phyloP scores from a whole-genome alignment of 2,113 vertebrate genomes.

The Verasper variegatus region DNA sequence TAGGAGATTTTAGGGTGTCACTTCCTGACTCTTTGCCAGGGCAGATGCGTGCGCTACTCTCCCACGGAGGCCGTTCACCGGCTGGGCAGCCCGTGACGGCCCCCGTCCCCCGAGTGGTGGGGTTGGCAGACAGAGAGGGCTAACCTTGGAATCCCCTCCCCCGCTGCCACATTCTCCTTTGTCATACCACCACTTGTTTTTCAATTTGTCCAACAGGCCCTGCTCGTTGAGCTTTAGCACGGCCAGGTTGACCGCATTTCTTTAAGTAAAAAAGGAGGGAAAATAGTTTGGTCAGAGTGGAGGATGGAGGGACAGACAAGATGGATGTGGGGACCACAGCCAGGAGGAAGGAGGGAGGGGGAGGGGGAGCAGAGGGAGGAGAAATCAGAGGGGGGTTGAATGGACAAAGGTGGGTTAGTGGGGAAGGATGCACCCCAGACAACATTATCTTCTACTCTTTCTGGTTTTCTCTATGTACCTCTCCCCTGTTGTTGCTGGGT shows the following conservation, averaged over 20 bases:
- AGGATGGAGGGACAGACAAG: slow-evolving; percentile 72
- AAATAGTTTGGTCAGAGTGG: slow-evolving; percentile 96
- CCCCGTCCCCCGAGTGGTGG: slow-evolving; percentile 68
- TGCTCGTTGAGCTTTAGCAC: slow-evolving; percentile 99
- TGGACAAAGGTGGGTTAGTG: slow-evolving; percentile 84
- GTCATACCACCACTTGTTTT: slow-evolving; percentile 99
- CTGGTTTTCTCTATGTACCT: neutral
- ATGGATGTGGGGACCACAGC: slow-evolving; percentile 65
- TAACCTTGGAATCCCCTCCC: slow-evolving; percentile 99
- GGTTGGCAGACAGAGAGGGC: slow-evolving; percentile 96
- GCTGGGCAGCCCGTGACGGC: slow-evolving; percentile 84
- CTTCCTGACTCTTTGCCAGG: slow-evolving; percentile 71
- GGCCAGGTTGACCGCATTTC: slow-evolving; percentile 99
- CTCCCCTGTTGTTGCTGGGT: neutral
- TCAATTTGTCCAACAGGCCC: slow-evolving; percentile 99
- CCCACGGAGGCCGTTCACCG: slow-evolving; percentile 64
- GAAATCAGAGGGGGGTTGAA: slow-evolving; percentile 47
- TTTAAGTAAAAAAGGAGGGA: slow-evolving; percentile 89
- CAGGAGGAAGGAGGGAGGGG: slow-evolving; percentile 39
- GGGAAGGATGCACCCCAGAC: slow-evolving; percentile 83
- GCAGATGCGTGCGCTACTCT: slow-evolving; percentile 97
- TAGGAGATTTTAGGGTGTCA: slow-evolving; percentile 21
- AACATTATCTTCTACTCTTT: slow-evolving; percentile 85
- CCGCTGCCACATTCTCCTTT: slow-evolving; percentile 99
- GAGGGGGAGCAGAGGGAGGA: slow-evolving; percentile 18